Percentiles rank a stretch among this genome's conserved stretches.
Evolutionary conservation across 1,140 invertebrate species (phyloP).

Genomic region (Eurosta solidaginis): DNA sequence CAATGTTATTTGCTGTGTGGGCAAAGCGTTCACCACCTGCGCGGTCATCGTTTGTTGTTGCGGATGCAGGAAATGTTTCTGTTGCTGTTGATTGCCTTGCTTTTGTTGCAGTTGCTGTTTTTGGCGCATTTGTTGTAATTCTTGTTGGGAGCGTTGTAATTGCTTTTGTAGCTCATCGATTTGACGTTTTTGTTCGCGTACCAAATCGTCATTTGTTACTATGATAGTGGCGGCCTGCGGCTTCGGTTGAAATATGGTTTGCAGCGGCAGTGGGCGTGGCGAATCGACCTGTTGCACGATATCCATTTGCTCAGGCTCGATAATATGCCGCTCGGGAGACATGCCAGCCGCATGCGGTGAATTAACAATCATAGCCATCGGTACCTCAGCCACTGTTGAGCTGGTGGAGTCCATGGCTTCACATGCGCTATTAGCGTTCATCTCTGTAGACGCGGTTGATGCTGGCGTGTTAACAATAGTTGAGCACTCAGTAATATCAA

Average conservation of each 20-base stretch:
- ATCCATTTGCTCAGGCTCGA: constrained; percentile 61
- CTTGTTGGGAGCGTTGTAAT: constrained; percentile 74
- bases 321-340: constrained; percentile 54
- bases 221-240: constrained; percentile 55
- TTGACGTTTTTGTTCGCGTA: constrained; percentile 81
- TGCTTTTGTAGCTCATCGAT: constrained; percentile 88
- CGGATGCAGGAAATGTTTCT: background rate
- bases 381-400: constrained; percentile 37
- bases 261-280: constrained; percentile 49
- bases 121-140: constrained; percentile 69
- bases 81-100: constrained; percentile 58
- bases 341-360: constrained; percentile 47
- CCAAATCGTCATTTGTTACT: constrained; percentile 69
- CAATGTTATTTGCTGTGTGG: constrained; percentile 70
- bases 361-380: constrained; percentile 55
- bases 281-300: constrained; percentile 55
- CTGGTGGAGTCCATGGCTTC: constrained; percentile 61
- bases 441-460: constrained; percentile 32
- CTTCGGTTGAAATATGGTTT: constrained; percentile 48
- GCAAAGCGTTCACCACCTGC: constrained; percentile 49
- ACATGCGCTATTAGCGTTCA: constrained; percentile 40
- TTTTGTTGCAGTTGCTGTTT: constrained; percentile 57
- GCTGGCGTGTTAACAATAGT: constrained; percentile 32
- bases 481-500: constrained; percentile 60
- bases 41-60: constrained; percentile 49